These are phyloP conservation scores for Ovibos moschatus DNA, from an alignment of 2,113 vertebrate genomes.

Conservation along the genomic window DNA sequence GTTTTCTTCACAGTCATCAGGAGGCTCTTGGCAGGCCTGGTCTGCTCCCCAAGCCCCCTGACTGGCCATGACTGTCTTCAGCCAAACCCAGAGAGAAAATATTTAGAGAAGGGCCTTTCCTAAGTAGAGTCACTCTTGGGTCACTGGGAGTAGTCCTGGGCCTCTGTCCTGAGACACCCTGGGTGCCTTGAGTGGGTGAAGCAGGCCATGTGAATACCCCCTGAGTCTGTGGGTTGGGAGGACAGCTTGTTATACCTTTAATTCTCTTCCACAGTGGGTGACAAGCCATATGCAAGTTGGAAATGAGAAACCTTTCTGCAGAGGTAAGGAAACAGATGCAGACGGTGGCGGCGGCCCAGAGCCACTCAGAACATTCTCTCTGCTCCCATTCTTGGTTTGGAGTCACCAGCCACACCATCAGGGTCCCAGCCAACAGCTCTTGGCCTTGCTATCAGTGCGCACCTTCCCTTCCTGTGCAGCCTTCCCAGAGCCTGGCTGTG, in stretches of 20 bases:
- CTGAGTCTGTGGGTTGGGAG: background rate
- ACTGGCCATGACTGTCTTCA: background rate
- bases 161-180: background rate
- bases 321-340: background rate
- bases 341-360: background rate
- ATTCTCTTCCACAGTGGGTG: background rate
- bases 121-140: background rate
- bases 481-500: background rate
- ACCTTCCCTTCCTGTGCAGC: background rate
- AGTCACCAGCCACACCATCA: background rate
- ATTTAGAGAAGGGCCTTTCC: slow-evolving; percentile 15
- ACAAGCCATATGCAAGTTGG: background rate
- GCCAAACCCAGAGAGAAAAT: slow-evolving; percentile 45
- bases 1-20: background rate
- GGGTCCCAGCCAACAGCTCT: background rate
- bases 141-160: background rate
- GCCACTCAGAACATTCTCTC: background rate
- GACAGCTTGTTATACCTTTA: background rate
- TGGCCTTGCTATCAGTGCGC: background rate
- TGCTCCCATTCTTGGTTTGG: background rate
- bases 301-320: background rate
- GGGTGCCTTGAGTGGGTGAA: background rate
- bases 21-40: background rate
- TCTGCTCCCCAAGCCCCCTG: background rate
- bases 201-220: background rate